phyloP scores from a whole-genome alignment of 2,113 vertebrate species.

The Vombatus ursinus region DNA sequence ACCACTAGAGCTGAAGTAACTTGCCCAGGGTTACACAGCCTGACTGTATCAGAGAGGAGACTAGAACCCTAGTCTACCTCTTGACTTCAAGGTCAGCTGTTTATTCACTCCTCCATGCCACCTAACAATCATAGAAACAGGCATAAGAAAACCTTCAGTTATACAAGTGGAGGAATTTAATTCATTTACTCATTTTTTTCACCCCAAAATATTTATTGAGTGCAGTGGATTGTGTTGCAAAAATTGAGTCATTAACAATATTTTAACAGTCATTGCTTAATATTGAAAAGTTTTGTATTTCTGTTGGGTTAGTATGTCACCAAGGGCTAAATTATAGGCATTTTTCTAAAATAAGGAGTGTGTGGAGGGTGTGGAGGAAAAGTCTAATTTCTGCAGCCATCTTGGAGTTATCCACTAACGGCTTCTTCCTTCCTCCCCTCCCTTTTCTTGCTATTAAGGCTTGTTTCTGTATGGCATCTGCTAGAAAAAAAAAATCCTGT shows the following conservation, averaged over 20 bases:
- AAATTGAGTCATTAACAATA: constrained; percentile 1
- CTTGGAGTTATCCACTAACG: constrained; percentile 54
- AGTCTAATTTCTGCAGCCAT: not conserved
- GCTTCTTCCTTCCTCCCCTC: constrained; percentile 16
- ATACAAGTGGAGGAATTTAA: not conserved
- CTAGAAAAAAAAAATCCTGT: constrained; percentile 2
- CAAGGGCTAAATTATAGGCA: not conserved
- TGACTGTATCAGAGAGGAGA: not conserved
- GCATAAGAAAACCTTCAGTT: constrained; percentile 13
- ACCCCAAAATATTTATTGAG: constrained; percentile 30
- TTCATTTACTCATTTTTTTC: not conserved
- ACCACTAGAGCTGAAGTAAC: not conserved
- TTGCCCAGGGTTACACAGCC: not conserved
- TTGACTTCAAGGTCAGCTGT: not conserved
- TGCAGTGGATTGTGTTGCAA: not conserved
- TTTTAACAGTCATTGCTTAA: constrained; percentile 27
- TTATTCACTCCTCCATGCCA: not conserved
- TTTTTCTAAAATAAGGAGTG: not conserved
- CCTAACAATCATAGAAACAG: constrained; percentile 17
- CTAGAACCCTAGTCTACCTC: not conserved
- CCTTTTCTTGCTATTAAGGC: constrained; percentile 34
- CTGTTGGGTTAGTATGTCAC: constrained; percentile 24
- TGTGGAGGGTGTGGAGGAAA: not conserved
- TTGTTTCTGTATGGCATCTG: not conserved
- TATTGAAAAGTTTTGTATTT: constrained; percentile 35